A percentile compares a stretch with the other conserved stretches of the same genome.
These are phyloP conservation scores for Tachina lurida DNA, from an alignment of 2,888 invertebrate genomes.

Conservation along the genomic window DNA sequence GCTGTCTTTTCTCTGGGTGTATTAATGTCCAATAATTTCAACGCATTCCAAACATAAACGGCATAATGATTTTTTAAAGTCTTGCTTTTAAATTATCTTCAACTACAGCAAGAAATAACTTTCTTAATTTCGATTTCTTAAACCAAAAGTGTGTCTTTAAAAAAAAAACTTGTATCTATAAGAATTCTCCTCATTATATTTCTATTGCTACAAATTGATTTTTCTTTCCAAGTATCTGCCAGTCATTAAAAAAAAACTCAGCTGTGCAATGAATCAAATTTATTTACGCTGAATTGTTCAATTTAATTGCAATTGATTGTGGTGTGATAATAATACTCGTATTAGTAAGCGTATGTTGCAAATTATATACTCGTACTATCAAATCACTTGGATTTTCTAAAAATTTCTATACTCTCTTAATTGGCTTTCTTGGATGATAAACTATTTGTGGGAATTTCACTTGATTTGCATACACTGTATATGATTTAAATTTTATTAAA, in stretches of 20 bases:
- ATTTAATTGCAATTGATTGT: slow-evolving; percentile 17
- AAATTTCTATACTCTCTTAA: slow-evolving; percentile 26
- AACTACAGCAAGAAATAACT: background rate
- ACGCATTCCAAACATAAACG: too few species aligned
- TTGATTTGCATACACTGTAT: slow-evolving; percentile 44
- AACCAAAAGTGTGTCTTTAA: background rate
- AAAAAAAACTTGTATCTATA: background rate
- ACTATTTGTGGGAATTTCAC: slow-evolving; percentile 32
- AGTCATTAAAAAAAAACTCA: background rate
- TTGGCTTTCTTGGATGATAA: slow-evolving; percentile 28
- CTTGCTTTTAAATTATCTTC: background rate
- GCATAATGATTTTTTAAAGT: too few species aligned
- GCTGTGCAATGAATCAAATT: slow-evolving; percentile 28
- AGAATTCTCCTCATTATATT: slow-evolving; percentile 13
- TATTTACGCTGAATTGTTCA: slow-evolving; percentile 28
- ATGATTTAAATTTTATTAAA: background rate
- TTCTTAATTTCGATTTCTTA: background rate
- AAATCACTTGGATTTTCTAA: slow-evolving; percentile 15
- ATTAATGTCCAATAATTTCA: too few species aligned
- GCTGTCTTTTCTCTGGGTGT: too few species aligned
- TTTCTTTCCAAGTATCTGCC: background rate
- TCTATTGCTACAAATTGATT: slow-evolving; percentile 21
- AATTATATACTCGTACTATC: slow-evolving; percentile 8
- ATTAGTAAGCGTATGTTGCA: slow-evolving; percentile 18
- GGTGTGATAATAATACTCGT: slow-evolving; percentile 5